phyloP scores from a whole-genome alignment of 2,888 invertebrate species.

The Euclidia mi region DNA sequence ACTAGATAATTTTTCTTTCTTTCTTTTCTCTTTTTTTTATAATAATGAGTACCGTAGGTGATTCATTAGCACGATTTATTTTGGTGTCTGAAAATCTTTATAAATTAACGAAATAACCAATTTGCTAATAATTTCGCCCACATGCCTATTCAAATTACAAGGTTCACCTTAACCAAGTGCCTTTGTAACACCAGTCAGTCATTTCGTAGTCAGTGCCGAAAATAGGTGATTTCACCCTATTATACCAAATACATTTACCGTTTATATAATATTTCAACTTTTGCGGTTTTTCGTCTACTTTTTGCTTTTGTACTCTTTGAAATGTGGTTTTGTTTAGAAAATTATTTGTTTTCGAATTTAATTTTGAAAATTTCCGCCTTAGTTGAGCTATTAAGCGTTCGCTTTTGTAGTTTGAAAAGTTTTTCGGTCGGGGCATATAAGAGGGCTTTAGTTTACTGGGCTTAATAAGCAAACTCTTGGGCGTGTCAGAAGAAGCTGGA shows the following conservation, averaged over 20 bases:
- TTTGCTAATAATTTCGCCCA: too few species aligned
- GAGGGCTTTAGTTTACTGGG: too few species aligned
- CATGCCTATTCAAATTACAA: background rate
- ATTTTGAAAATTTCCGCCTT: slow-evolving; percentile 15
- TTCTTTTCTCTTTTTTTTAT: too few species aligned
- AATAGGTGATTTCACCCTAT: slow-evolving; percentile 16
- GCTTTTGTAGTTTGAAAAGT: too few species aligned
- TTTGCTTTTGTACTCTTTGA: slow-evolving; percentile 31
- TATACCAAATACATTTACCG: slow-evolving; percentile 22
- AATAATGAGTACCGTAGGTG: too few species aligned
- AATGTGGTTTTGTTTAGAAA: slow-evolving; percentile 31
- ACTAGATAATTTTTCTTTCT: too few species aligned
- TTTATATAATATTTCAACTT: slow-evolving; percentile 26
- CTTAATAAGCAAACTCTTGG: too few species aligned
- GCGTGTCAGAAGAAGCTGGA: too few species aligned
- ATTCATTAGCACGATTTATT: too few species aligned
- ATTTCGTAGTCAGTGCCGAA: slow-evolving; percentile 6
- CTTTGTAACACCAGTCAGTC: slow-evolving; percentile 6
- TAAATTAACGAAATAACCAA: too few species aligned
- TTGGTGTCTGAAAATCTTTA: too few species aligned
- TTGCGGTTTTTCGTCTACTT: slow-evolving; percentile 33
- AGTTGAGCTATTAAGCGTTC: background rate
- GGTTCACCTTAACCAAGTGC: background rate
- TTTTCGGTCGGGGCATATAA: too few species aligned
- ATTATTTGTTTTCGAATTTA: slow-evolving; percentile 39